phyloP scores from a whole-genome alignment of 2,797 vertebrate genomes.

The Propithecus perrieri region DNA sequence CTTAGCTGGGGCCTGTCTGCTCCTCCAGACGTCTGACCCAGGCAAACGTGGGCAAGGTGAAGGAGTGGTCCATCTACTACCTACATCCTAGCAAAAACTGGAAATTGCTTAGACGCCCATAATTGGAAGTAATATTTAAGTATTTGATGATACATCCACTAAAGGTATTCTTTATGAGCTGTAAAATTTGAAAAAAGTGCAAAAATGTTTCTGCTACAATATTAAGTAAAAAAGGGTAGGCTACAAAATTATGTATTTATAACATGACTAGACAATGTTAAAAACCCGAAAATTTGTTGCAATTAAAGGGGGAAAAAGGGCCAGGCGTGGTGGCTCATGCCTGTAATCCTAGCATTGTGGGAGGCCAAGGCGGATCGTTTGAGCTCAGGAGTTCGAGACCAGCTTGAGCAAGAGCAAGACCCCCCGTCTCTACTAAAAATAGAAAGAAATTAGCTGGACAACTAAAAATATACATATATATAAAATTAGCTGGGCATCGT shows the following conservation, averaged over 20 bases:
- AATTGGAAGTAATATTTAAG: neutral
- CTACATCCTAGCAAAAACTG: neutral
- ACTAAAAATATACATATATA: no score
- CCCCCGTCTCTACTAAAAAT: no score
- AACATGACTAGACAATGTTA: neutral
- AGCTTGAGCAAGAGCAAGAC: no score
- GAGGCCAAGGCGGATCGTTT: no score
- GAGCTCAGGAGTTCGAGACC: no score
- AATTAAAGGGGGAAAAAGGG: neutral
- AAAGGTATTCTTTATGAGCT: neutral
- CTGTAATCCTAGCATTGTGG: no score
- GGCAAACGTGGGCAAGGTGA: neutral
- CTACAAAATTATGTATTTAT: neutral
- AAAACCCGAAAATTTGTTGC: neutral
- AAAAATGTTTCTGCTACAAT: neutral
- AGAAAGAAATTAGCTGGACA: no score
- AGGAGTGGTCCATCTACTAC: neutral
- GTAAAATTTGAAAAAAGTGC: constrained; percentile 4
- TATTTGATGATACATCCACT: neutral
- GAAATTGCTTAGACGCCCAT: neutral
- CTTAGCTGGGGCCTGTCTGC: neutral
- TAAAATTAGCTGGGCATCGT: no score
- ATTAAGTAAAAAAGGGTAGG: neutral
- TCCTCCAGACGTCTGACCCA: neutral
- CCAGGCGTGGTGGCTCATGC: no score